Conservation (phyloP, 2,797 vertebrate genomes). For the Propithecus deckenii region DNA sequence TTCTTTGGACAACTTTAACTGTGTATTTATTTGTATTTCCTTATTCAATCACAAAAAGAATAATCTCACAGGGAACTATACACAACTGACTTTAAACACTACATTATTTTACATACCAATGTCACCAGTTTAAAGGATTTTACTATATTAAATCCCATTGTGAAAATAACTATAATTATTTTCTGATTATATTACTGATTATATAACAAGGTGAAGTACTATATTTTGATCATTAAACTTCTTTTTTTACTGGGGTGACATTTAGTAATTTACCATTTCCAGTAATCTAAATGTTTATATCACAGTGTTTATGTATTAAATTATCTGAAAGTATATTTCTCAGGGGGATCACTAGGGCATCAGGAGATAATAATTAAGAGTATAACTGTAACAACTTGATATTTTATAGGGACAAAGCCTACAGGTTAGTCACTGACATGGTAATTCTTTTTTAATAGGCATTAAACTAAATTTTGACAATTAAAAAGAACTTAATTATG, state of each 20-base stretch:
- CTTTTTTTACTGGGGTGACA: background rate
- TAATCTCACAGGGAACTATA: background rate
- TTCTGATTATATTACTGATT: background rate
- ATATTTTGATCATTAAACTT: background rate
- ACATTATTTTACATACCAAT: background rate
- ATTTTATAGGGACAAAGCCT: background rate
- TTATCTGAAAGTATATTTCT: background rate
- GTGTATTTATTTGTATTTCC: background rate
- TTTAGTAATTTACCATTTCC: background rate
- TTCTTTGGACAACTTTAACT: background rate
- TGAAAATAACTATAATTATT: background rate
- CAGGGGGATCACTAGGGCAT: background rate
- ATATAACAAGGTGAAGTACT: background rate
- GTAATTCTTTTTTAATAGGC: background rate
- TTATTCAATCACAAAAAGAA: background rate
- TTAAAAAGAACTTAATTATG: background rate
- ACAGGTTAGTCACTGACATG: background rate
- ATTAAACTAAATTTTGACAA: background rate
- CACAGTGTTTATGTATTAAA: background rate
- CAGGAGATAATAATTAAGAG: background rate
- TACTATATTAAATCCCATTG: background rate
- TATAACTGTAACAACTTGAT: background rate
- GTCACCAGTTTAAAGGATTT: background rate
- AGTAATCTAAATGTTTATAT: background rate
- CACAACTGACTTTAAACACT: background rate